Evolutionary conservation across 2,888 invertebrate genomes (phyloP).

Genomic region (Apotomis betuletana): DNA sequence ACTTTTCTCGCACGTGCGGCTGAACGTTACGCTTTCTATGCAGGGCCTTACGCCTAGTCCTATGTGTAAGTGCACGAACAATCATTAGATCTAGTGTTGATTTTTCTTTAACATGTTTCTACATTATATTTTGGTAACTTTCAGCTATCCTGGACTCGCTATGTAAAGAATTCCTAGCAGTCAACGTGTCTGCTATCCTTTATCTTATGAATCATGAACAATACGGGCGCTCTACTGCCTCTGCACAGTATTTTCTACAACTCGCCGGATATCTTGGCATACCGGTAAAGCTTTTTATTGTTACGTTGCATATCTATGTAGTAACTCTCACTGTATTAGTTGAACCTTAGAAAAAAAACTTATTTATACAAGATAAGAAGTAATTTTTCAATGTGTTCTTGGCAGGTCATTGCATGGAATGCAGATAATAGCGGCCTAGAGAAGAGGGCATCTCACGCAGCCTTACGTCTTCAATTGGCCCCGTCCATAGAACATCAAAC

Average conservation of each 20-base stretch:
- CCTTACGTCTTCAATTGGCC: constrained; percentile 95
- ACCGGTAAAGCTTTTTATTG: constrained; percentile 84
- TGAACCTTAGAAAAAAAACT: constrained; percentile 1
- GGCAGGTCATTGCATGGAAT: constrained; percentile 96
- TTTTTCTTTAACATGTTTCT: constrained; percentile 28
- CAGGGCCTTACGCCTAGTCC: constrained; percentile 90
- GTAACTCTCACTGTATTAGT: constrained; percentile 36
- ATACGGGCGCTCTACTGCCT: constrained; percentile 96
- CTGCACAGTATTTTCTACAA: constrained; percentile 96
- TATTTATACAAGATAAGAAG: background rate
- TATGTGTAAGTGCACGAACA: constrained; percentile 84
- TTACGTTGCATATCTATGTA: constrained; percentile 46
- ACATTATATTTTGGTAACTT: constrained; percentile 60
- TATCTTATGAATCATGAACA: constrained; percentile 98
- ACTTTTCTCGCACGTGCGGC: constrained; percentile 87
- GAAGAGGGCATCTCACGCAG: constrained; percentile 91
- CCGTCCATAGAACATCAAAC: constrained; percentile 98
- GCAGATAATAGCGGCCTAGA: constrained; percentile 97
- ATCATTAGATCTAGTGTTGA: constrained; percentile 3
- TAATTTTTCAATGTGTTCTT: constrained; percentile 11
- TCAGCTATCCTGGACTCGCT: constrained; percentile 94
- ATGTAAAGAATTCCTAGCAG: constrained; percentile 94
- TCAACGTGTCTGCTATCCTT: constrained; percentile 95
- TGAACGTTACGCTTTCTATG: constrained; percentile 87
- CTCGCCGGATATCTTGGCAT: constrained; percentile 96